Evolutionary conservation across 2,888 invertebrate species (phyloP).

Genomic region (Eustalomyia histrio): DNA sequence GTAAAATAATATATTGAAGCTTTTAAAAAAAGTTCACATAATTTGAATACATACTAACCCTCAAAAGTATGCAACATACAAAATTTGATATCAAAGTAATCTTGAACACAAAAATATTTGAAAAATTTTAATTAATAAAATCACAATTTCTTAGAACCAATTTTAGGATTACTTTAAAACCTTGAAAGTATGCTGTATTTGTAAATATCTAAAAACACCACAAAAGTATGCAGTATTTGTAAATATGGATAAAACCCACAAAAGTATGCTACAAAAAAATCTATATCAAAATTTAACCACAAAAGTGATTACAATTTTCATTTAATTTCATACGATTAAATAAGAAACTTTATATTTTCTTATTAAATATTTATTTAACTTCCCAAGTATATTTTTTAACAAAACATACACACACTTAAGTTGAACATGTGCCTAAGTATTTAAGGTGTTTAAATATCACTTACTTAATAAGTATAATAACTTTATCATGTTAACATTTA

Average conservation of each 20-base stretch:
- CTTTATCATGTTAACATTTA: conserved; percentile 65
- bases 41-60: too few species aligned
- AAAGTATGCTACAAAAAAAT: not conserved
- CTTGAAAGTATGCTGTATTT: not conserved
- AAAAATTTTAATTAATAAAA: too few species aligned
- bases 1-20: too few species aligned
- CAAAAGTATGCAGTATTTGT: not conserved
- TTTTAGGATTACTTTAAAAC: not conserved
- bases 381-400: not conserved
- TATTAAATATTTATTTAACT: conserved; percentile 3
- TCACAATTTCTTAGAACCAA: too few species aligned
- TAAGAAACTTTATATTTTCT: not conserved
- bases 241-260: not conserved
- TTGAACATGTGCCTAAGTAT: conserved; percentile 6
- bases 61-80: too few species aligned
- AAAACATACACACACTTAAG: not conserved
- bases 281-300: not conserved
- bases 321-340: not conserved
- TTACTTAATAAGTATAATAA: conserved; percentile 65
- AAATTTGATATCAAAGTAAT: too few species aligned
- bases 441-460: conserved; percentile 58
- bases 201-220: not conserved
- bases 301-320: not conserved
- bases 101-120: too few species aligned
- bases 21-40: too few species aligned